A percentile compares a stretch with the other conserved stretches of the same genome.
These are phyloP conservation scores for Oxytorus armatus DNA, from an alignment of 2,888 invertebrate genomes.

Conservation along the genomic window DNA sequence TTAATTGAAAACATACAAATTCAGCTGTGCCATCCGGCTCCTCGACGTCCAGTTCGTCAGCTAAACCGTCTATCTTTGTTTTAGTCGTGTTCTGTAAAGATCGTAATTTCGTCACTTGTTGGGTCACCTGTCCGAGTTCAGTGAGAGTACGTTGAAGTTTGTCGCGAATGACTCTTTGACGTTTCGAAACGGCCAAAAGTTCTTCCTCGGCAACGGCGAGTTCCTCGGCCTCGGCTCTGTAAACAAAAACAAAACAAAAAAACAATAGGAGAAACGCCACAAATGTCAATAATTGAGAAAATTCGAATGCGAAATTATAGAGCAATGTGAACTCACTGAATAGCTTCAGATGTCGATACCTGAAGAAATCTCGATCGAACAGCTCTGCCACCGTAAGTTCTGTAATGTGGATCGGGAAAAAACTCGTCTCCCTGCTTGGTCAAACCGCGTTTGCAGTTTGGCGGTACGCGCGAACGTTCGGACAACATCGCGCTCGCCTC, in stretches of 20 bases:
- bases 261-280: slow-evolving; percentile 2
- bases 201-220: slow-evolving; percentile 70
- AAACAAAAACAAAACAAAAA: slow-evolving; percentile 12
- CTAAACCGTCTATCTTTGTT: slow-evolving; percentile 64
- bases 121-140: slow-evolving; percentile 70
- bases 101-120: slow-evolving; percentile 70
- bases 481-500: slow-evolving; percentile 90
- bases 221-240: slow-evolving; percentile 77
- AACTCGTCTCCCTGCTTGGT: slow-evolving; percentile 89
- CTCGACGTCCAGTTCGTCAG: slow-evolving; percentile 58
- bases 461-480: slow-evolving; percentile 88
- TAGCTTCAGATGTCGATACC: slow-evolving; percentile 88
- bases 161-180: slow-evolving; percentile 65
- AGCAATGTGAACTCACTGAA: slow-evolving; percentile 84
- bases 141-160: slow-evolving; percentile 69
- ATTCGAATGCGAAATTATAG: neutral
- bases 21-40: slow-evolving; percentile 75
- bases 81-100: slow-evolving; percentile 70
- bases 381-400: slow-evolving; percentile 88
- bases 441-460: slow-evolving; percentile 88
- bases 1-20: slow-evolving; percentile 74
- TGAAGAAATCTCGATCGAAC: slow-evolving; percentile 87
- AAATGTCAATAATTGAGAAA: neutral
- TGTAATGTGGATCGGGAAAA: slow-evolving; percentile 91
- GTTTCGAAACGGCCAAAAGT: slow-evolving; percentile 46